Base-by-base conservation (phyloP, 2,797 vertebrate genomes). In the Labeo calbasu region DNA sequence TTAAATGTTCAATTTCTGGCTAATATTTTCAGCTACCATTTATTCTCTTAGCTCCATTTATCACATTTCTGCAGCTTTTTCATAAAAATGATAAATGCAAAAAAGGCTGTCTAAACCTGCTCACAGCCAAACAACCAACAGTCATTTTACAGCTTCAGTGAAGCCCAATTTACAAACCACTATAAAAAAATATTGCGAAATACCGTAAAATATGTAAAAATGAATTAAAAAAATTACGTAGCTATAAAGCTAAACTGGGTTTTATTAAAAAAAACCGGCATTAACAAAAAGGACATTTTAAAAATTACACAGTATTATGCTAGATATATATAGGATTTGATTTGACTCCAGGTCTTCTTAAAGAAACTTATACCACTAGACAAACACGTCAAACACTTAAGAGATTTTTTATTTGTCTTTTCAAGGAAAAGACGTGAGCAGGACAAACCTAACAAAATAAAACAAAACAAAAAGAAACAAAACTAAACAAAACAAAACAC, bases 171-270 rank as follows among this genome's bases (percentile, higher is more conserved):
- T 78, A 65, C 59, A 78, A 46, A 43, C 32, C 1, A 55, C 43
- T 46, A 65, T 53, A 61, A 88, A 83, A 53, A 43, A 51, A 87
- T 36, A 36, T 36, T 36, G 32, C 5, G 32, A 36, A 36, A 36
- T 36, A 36, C 32, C 1, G 32, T 36, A 51, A 51, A 51, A 51
- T 9, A 43, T 43, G 40, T 43, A 43, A 43, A 43, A 43, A 43
- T 43, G 7, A 7, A 6, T 40, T 4, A 40, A 59, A n/a, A 0
- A 23, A 9, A 13, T 13, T 59, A 11, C 1, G 4, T 23, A 23
- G 23, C 10, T 59, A 11, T 59, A 23, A 61, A 61, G 12, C 23
- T 61, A 25, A 61, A 59, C 13, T 25, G 23, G 12, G 0, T 63
- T 63, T 63, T 63, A 63, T 63, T 9, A 14, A 9, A 6, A 6